Conservation (phyloP, 2,113 vertebrate species). For the Muntiacus muntjak region DNA sequence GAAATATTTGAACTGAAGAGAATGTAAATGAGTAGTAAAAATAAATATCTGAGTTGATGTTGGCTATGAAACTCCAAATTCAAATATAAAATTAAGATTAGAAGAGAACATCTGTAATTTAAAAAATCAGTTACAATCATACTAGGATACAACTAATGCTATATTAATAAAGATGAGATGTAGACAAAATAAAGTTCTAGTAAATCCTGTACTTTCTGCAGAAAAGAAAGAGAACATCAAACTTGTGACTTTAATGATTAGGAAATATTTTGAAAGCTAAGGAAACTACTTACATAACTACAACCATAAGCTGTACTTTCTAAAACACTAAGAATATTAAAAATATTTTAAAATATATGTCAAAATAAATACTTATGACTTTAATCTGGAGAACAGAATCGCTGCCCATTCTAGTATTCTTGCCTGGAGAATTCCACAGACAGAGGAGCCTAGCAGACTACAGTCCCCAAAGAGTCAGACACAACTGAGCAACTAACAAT, state of each 20-base stretch:
- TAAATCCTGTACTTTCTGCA: not conserved
- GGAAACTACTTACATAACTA: not conserved
- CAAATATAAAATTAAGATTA: not conserved
- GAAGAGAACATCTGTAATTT: not conserved
- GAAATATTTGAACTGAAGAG: not conserved
- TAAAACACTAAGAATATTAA: not conserved
- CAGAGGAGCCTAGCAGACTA: not conserved
- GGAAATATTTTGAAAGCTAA: not conserved
- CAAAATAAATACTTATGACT: not conserved
- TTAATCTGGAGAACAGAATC: not conserved
- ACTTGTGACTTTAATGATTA: not conserved
- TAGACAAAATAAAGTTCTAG: not conserved
- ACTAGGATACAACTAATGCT: not conserved
- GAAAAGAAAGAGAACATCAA: not conserved
- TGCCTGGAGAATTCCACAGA: not conserved
- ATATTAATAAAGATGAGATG: not conserved
- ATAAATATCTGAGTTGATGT: not conserved
- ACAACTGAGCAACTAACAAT: not conserved
- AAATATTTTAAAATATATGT: not conserved
- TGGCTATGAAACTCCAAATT: not conserved
- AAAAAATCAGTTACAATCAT: not conserved
- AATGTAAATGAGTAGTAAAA: not conserved
- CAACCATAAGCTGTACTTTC: not conserved
- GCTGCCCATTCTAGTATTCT: not conserved
- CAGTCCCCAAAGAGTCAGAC: not conserved